Evolutionary conservation across 2,888 invertebrate genomes (phyloP), one percentile per base, ranked within the genome.

Genomic region (Torymus tubicola): DNA sequence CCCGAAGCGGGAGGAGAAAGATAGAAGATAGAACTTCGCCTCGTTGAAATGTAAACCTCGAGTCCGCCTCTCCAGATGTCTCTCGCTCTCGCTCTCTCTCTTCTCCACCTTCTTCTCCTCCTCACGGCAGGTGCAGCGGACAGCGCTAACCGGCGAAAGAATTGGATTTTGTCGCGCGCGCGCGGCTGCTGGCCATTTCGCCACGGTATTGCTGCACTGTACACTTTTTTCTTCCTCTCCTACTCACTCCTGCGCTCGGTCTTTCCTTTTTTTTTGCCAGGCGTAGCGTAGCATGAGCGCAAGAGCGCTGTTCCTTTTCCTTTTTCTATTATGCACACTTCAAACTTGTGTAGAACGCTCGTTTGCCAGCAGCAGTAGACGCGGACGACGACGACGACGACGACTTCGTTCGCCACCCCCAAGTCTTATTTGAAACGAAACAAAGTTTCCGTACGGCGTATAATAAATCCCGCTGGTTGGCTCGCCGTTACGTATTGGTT

Each of bases 81-180:
- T 85, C 81, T 42, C 42, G 42, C 42, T 42, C 42, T 42, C 42
- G 5, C 42, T 42, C 42, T 8, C 42, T 42, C 42, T 42, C 42
- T 42, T 8, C 42, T 42, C 42, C 42, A 42, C 42, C 42, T 42
- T 8, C 42, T 42, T 42, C 8, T 42, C 42, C 42, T 42, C 42
- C 42, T 42, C 42, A 42, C 42, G 42, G 81, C 86, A 86, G 86
- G 84, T 86, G 86, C 83, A 85, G 82, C 83, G 83, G 84, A 86
- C 85, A 85, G 86, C 82, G 83, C 84, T 86, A 86, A 86, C 86
- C 86, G 84, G 85, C 83, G 83, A 86, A 86, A 85, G 86, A 87
- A 88, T 87, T 88, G 86, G 85, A 88, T 88, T 88, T 81, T 84
- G 83, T 83, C 83, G 84, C 82, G 50, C 75, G 63, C 42, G 58